Evolutionary conservation across 2,113 vertebrate species (phyloP).

Genomic region (Aptenodytes patagonicus): DNA sequence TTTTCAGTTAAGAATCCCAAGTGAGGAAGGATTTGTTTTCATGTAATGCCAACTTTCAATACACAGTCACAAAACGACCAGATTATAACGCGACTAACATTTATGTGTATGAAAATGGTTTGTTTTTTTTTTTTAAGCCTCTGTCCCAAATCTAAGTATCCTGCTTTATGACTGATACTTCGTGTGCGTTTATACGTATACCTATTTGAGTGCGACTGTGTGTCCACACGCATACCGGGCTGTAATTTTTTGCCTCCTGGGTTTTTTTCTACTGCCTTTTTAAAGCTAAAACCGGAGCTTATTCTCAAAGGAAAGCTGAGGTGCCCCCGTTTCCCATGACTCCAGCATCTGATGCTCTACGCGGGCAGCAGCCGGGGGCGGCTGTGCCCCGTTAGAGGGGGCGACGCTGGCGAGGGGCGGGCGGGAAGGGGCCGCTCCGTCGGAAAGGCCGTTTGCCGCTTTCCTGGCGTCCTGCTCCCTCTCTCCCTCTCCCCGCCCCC

Average conservation of each 20-base stretch:
- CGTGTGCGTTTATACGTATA: no score
- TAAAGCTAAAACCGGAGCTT: neutral
- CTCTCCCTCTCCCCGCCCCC: no score
- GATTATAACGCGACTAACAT: neutral
- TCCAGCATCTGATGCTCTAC: accelerated
- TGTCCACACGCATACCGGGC: accelerated
- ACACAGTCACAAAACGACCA: neutral
- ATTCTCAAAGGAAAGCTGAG: neutral
- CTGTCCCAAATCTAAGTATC: neutral
- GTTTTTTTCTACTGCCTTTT: neutral
- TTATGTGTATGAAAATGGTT: neutral
- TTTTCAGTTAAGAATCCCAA: neutral
- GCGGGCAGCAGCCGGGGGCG: neutral
- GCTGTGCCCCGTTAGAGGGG: accelerated
- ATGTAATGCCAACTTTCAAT: neutral
- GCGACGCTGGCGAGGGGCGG: accelerated
- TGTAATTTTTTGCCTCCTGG: neutral
- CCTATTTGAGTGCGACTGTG: accelerated
- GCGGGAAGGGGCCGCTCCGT: neutral
- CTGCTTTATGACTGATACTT: neutral
- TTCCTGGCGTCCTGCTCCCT: accelerated
- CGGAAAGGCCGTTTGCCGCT: accelerated
- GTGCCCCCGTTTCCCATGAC: accelerated
- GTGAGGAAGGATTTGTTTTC: neutral
- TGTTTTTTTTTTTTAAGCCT: neutral